Conservation (phyloP, 1,140 invertebrate genomes). For the Protaetia brevitarsis region DNA sequence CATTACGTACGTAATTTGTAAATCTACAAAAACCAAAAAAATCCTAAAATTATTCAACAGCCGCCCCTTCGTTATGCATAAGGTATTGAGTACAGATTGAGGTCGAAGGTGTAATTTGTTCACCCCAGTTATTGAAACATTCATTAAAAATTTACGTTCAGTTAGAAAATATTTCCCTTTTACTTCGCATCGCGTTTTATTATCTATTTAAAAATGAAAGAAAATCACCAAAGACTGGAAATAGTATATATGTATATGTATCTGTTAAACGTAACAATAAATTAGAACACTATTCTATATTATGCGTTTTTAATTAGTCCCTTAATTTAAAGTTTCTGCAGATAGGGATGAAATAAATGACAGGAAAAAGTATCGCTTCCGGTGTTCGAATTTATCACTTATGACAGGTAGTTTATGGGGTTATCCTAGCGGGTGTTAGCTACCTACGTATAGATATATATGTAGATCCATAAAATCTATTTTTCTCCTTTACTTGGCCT, state of each 20-base stretch:
- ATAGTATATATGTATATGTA: not conserved
- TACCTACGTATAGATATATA: too few relatives aligned
- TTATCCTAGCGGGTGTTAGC: too few relatives aligned
- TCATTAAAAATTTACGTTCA: constrained; percentile 24
- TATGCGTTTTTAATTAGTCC: constrained; percentile 9
- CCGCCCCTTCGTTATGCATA: not conserved
- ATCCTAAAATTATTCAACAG: not conserved
- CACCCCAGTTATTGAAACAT: not conserved
- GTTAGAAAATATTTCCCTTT: not conserved
- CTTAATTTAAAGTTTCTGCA: not conserved
- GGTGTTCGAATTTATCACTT: not conserved
- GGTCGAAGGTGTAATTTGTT: constrained; percentile 27
- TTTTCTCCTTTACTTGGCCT: too few relatives aligned
- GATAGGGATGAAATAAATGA: not conserved
- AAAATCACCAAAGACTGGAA: not conserved
- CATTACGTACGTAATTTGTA: too few relatives aligned
- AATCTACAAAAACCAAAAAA: too few relatives aligned
- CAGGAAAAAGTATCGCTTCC: not conserved
- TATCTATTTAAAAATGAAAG: not conserved
- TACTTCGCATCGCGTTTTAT: not conserved
- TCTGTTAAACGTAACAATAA: too few relatives aligned
- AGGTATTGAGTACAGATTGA: constrained; percentile 6
- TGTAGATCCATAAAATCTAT: too few relatives aligned
- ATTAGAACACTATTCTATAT: not conserved
- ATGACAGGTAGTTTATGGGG: not conserved